phyloP scores from a whole-genome alignment of 2,888 invertebrate species.

The Carpatolechia fugitivella region DNA sequence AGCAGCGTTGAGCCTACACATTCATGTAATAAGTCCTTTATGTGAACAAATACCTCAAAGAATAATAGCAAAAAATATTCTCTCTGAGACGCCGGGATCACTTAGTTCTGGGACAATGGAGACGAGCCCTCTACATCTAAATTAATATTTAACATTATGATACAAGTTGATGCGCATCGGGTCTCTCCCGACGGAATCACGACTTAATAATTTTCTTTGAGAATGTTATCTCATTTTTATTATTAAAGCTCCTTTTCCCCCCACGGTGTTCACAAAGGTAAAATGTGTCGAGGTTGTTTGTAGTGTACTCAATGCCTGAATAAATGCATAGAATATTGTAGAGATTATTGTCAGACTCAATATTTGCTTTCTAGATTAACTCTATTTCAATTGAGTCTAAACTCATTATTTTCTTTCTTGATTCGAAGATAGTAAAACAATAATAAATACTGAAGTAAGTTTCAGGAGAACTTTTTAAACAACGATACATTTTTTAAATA shows the following conservation, averaged over 20 bases:
- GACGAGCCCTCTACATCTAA: constrained; percentile 51
- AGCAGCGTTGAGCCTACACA: too few relatives aligned
- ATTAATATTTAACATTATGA: constrained; percentile 73
- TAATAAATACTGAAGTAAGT: too few relatives aligned
- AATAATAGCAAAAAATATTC: not conserved
- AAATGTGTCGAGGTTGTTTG: constrained; percentile 16
- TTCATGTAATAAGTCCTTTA: too few relatives aligned
- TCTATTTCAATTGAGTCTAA: not conserved
- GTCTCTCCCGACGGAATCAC: constrained; percentile 65
- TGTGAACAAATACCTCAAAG: too few relatives aligned
- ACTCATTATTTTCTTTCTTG: too few relatives aligned
- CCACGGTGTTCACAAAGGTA: constrained; percentile 63
- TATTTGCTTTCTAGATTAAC: constrained; percentile 16
- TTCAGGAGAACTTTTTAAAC: too few relatives aligned
- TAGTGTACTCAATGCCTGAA: constrained; percentile 29
- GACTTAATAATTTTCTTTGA: constrained; percentile 76
- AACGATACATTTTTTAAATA: too few relatives aligned
- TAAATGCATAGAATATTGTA: constrained; percentile 31
- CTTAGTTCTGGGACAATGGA: constrained; percentile 40
- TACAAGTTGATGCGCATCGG: constrained; percentile 71
- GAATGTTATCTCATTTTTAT: constrained; percentile 75
- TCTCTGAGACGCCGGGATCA: not conserved
- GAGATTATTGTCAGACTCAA: constrained; percentile 16
- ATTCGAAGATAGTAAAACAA: too few relatives aligned
- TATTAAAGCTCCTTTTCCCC: constrained; percentile 67